These are phyloP conservation scores for Loxodonta africana DNA, from an alignment of 2,113 vertebrate species.

Conservation along the genomic window DNA sequence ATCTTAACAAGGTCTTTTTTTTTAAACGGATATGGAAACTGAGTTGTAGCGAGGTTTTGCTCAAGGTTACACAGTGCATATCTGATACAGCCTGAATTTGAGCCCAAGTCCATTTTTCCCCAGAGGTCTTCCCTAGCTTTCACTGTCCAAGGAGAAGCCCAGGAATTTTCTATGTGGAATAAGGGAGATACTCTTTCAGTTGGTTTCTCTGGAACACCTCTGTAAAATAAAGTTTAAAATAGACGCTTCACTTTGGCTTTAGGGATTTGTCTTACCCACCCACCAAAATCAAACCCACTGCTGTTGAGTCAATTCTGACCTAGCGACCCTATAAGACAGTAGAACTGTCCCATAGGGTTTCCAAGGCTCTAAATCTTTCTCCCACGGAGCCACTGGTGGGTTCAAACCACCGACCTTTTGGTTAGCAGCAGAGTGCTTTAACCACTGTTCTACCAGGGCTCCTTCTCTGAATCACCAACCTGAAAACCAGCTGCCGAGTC, in stretches of 20 bases:
- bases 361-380: too few relatives aligned
- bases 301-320: too few relatives aligned
- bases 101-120: background rate
- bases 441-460: too few relatives aligned
- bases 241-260: too few relatives aligned
- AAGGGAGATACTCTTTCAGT: background rate
- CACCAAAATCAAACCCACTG: too few relatives aligned
- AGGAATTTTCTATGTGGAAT: background rate
- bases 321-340: too few relatives aligned
- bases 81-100: background rate
- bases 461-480: too few relatives aligned
- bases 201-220: background rate
- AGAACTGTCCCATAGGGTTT: too few relatives aligned
- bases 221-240: too few relatives aligned
- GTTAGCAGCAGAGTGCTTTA: background rate
- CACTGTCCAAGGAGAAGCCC: slow-evolving; percentile 1
- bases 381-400: too few relatives aligned
- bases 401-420: background rate
- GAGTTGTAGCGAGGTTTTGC: background rate
- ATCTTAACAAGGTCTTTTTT: background rate
- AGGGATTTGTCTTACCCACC: too few relatives aligned
- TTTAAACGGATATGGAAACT: background rate
- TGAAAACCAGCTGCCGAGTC: too few relatives aligned
- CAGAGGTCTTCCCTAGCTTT: background rate
- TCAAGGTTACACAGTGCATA: background rate